Percentiles rank a stretch among this genome's conserved stretches.
Evolutionary conservation across 2,888 invertebrate genomes (phyloP).

Genomic region (Tachystola acroxantha): DNA sequence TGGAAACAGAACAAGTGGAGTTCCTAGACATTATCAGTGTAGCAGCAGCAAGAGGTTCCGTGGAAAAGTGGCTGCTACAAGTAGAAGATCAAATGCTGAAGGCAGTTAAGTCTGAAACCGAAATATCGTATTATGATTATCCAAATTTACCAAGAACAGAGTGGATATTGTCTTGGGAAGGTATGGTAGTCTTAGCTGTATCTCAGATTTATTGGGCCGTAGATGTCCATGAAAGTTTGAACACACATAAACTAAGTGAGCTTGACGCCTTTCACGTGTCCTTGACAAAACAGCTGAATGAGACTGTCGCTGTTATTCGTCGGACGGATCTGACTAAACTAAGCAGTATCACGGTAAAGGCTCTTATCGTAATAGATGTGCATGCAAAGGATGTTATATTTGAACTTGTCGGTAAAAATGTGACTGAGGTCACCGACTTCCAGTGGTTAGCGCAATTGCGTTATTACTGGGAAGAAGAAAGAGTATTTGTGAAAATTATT

Average conservation of each 20-base stretch:
- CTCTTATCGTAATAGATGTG: slow-evolving; percentile 90
- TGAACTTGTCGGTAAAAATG: slow-evolving; percentile 80
- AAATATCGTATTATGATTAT: slow-evolving; percentile 82
- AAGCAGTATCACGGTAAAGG: slow-evolving; percentile 86
- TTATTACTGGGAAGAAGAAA: slow-evolving; percentile 88
- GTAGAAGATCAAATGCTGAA: slow-evolving; percentile 90
- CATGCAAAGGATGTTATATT: slow-evolving; percentile 90
- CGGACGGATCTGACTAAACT: slow-evolving; percentile 84
- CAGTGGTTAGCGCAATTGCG: slow-evolving; percentile 90
- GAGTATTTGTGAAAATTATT: slow-evolving; percentile 84
- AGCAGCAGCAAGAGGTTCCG: slow-evolving; percentile 86
- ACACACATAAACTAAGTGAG: slow-evolving; percentile 73
- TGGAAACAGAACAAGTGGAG: slow-evolving; percentile 84
- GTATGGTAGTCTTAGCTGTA: slow-evolving; percentile 88
- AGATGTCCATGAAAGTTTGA: slow-evolving; percentile 84
- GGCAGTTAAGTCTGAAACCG: slow-evolving; percentile 83
- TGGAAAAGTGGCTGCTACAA: slow-evolving; percentile 91
- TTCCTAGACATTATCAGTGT: slow-evolving; percentile 81
- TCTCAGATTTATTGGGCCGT: slow-evolving; percentile 91
- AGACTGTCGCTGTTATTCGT: slow-evolving; percentile 85
- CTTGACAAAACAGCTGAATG: slow-evolving; percentile 81
- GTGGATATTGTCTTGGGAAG: slow-evolving; percentile 89
- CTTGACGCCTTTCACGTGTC: slow-evolving; percentile 75
- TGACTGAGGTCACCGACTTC: slow-evolving; percentile 86
- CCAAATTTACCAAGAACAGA: slow-evolving; percentile 74